Evolutionary conservation across 2,888 invertebrate species (phyloP), one percentile per base, ranked within the genome.

Genomic region (Melinaea marsaeus): DNA sequence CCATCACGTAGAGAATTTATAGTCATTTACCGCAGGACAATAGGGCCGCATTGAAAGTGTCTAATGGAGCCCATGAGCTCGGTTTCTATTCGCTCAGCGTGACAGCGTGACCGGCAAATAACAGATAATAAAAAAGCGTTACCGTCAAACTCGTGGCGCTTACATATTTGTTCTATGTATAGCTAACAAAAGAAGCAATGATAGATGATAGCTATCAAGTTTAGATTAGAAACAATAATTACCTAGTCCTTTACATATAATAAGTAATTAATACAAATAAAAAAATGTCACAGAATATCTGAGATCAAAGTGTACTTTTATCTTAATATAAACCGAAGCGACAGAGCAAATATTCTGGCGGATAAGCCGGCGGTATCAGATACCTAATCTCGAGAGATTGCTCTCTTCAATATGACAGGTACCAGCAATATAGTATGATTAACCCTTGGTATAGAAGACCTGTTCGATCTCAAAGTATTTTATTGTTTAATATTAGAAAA

Each of bases 1-100:
- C 90, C 86, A 76, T 84, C 90, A 88, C 90, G 88, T 84, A 83
- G 77, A 76, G 78, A 78, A 78, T 86, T 86, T 85, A 88, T 86
- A 80, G 83, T 77, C 80, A 80, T 80, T 79, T 77, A 85, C 80
- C 72, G 80, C 75, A 81, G 84, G 84, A 89, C 90, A 90, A 90
- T 88, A 84, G 87, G 79, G 80, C 84, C 80, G 81, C 79, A 76
- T 77, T 75, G 75, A 79, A 82, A 79, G 81, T 79, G 71, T 72
- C 75, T 79, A 79, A 79, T 81, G 72, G 75, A 71, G 75, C 70
- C 72, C 70, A 69, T 64, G 65, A 66, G 60, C 58, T 71, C 60
- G 66, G 75, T 71, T 65, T 67, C 65, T 64, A 62, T 62, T 66
- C 60, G 55, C 61, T 69, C 68, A 72, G 64, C 69, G 64, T 71